phyloP scores from a whole-genome alignment of 2,113 vertebrate genomes.

The Gila orcuttii region DNA sequence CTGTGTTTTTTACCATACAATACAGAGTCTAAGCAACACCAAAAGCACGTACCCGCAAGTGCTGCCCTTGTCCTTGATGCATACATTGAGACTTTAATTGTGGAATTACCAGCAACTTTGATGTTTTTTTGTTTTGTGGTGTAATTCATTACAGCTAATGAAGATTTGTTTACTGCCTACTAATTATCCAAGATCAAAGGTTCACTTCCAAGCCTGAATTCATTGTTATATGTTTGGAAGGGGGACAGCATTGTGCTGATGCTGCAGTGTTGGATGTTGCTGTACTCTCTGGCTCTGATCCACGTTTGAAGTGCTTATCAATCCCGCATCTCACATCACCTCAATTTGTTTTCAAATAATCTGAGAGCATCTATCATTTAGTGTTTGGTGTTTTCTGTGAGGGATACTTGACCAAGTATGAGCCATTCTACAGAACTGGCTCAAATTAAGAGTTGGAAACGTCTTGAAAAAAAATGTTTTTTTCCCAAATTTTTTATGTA shows the following conservation, averaged over 20 bases:
- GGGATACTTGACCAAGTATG: neutral
- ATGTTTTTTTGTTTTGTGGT: slow-evolving; percentile 41
- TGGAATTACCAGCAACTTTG: slow-evolving; percentile 52
- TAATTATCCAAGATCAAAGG: slow-evolving; percentile 54
- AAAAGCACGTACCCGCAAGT: neutral
- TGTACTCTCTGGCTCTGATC: neutral
- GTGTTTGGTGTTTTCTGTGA: slow-evolving; percentile 4
- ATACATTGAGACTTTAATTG: slow-evolving; percentile 21
- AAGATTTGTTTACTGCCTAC: slow-evolving; percentile 49
- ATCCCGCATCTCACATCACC: neutral
- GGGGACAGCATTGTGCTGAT: slow-evolving; percentile 15
- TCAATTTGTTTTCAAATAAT: slow-evolving; percentile 19
- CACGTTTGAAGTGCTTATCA: slow-evolving; percentile 20
- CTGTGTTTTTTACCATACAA: slow-evolving; percentile 13
- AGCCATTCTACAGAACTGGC: too few relatives aligned
- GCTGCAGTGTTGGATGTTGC: neutral
- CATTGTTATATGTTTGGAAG: slow-evolving; percentile 39
- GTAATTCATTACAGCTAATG: slow-evolving; percentile 49
- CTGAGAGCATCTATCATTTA: slow-evolving; percentile 2
- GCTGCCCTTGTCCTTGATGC: neutral
- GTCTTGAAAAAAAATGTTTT: too few relatives aligned
- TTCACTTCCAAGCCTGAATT: slow-evolving; percentile 8
- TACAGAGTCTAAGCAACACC: slow-evolving; percentile 23
- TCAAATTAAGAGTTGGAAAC: too few relatives aligned
- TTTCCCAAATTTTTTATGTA: too few relatives aligned